phyloP scores from a whole-genome alignment of 2,797 vertebrate species.

The Betta splendens region DNA sequence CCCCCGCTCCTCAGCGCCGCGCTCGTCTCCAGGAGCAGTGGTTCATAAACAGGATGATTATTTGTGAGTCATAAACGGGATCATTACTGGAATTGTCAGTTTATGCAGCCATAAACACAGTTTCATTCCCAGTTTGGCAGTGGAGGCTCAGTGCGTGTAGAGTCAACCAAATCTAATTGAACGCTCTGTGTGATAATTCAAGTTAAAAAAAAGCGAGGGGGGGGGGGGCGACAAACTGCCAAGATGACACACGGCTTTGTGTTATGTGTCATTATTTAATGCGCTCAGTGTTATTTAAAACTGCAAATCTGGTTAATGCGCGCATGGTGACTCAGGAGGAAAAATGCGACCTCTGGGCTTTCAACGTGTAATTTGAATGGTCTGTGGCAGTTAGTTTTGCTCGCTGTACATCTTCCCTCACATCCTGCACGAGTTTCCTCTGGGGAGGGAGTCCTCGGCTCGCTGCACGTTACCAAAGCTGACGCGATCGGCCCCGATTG shows the following conservation, averaged over 20 bases:
- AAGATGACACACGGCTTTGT: background rate
- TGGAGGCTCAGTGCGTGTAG: conserved; percentile 9
- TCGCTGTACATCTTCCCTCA: conserved; percentile 13
- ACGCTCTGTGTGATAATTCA: conserved; percentile 6
- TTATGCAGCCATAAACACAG: conserved; percentile 30
- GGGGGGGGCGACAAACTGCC: background rate
- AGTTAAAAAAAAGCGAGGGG: conserved; percentile 6
- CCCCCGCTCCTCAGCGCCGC: conserved; percentile 19
- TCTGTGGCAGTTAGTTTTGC: conserved; percentile 14
- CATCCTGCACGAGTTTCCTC: conserved; percentile 20
- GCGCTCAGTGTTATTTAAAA: conserved; percentile 8
- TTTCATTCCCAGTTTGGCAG: conserved; percentile 28
- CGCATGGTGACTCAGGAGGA: background rate
- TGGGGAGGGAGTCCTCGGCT: conserved; percentile 21
- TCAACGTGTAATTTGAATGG: conserved; percentile 2
- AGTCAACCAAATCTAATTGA: conserved; percentile 32
- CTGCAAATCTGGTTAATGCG: conserved; percentile 12
- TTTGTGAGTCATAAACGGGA: conserved; percentile 43
- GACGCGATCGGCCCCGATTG: conserved; percentile 33
- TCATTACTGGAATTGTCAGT: conserved; percentile 46
- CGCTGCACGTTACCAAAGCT: conserved; percentile 19
- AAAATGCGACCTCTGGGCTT: conserved; percentile 5
- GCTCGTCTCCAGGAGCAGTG: conserved; percentile 21
- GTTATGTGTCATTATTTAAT: conserved; percentile 14
- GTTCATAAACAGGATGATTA: conserved; percentile 53